Evolutionary conservation across 2,113 vertebrate genomes (phyloP), one percentile per base, ranked within the genome.

Genomic region (Zapornia atra): DNA sequence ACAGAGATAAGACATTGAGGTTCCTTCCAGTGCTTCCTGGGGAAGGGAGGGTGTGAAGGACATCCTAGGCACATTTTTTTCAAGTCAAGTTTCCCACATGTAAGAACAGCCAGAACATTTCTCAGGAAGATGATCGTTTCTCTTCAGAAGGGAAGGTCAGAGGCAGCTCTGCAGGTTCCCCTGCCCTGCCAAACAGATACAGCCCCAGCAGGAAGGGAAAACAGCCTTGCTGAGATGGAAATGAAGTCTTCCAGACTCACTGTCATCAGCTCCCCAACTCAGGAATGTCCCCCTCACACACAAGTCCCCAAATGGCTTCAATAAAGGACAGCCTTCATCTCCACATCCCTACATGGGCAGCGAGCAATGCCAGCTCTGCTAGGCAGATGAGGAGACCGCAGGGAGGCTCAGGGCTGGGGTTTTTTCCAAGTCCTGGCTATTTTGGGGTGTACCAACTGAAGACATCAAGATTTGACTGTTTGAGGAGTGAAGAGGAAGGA

Each of bases 301-400:
- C 1, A 0, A 80, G 50, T 64, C 65, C 84, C 78, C 94, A 88
- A 25, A 77, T n/a, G 88, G 88, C 80, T 96, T 92, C 93, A 96
- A 97, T 93, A 86, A 97, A 73, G 18, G 78, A 80, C 87, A 95
- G 70, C 42, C 80, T 81, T 93, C 88, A 78, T 86, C 83, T 88
- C 69, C 2, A 0, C 48, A 48, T 2, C 88, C 95, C 60, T 94
- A 75, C 90, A 90, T 28, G 93, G 94, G 2, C 42, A 94, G 79
- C 15, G 82, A 94, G 82, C 64, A 0, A 24, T 15, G 60, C 70
- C 76, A 66, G 28, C 42, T 21, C 95, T 68, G 79, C 5, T 2
- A 59, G 34, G 33, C 71, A 88, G 82, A 90, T 40, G 87, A 75
- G 40, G 59, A 77, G 82, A 48, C 71, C 2, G 3, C 18, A 17